Conservation (phyloP, 2,113 vertebrate species). For the Chrysemys picta region DNA sequence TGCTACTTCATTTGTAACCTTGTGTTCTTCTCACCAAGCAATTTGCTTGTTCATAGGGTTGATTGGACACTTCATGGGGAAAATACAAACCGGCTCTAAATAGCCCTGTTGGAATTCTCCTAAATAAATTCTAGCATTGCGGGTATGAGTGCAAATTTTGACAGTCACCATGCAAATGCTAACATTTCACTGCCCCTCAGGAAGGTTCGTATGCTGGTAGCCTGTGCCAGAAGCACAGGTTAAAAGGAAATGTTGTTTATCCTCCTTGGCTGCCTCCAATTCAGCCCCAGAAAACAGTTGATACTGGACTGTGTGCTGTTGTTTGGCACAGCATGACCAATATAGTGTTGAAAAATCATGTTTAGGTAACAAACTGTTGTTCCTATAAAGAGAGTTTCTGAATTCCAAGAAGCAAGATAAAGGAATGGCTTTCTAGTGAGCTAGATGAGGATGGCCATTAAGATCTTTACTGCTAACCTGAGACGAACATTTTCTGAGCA, state of each 20-base stretch:
- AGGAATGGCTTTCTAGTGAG: background rate
- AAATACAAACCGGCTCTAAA: background rate
- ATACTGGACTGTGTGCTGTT: background rate
- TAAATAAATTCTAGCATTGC: background rate
- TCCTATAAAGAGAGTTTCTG: background rate
- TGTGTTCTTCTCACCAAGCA: background rate
- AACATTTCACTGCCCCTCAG: background rate
- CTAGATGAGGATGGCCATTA: background rate
- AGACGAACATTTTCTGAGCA: rapidly evolving
- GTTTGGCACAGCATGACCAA: background rate
- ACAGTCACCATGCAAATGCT: background rate
- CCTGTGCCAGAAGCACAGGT: background rate
- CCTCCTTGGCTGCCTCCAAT: rapidly evolving
- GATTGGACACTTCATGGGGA: background rate
- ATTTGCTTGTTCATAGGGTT: background rate
- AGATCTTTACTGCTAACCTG: rapidly evolving
- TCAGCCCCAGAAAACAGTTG: background rate
- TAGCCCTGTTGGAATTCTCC: background rate
- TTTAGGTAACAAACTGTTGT: background rate
- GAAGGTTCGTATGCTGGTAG: background rate
- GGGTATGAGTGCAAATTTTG: background rate
- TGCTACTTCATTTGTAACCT: background rate
- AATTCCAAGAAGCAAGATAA: background rate
- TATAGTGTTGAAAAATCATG: background rate
- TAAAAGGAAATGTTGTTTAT: no score